Conservation (phyloP, 2,888 invertebrate species). For the Elmis aenea region DNA sequence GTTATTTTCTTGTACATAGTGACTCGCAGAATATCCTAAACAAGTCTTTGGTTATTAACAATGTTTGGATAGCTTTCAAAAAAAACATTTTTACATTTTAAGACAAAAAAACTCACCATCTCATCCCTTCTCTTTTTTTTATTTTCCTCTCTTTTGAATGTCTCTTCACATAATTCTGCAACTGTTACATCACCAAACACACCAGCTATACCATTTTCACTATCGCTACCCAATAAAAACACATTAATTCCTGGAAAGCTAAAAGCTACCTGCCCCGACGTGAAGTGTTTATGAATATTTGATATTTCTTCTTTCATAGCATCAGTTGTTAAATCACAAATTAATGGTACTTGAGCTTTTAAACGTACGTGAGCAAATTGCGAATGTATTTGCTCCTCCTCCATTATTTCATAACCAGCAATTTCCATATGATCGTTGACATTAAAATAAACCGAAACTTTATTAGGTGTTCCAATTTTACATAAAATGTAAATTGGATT, state of each 20-base stretch:
- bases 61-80: too few species aligned
- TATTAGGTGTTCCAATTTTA: conserved; percentile 52
- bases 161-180: conserved; percentile 45
- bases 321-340: conserved; percentile 56
- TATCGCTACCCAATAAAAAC: conserved; percentile 60
- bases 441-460: conserved; percentile 61
- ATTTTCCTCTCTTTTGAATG: conserved; percentile 33
- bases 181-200: conserved; percentile 51
- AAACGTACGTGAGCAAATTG: conserved; percentile 68
- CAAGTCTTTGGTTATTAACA: too few species aligned
- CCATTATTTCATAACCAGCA: conserved; percentile 59
- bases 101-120: conserved; percentile 19
- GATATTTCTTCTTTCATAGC: conserved; percentile 60
- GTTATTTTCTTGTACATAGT: conserved; percentile 60
- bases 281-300: conserved; percentile 62
- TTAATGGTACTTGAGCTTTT: conserved; percentile 60
- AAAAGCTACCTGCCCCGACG: conserved; percentile 69
- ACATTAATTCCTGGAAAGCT: conserved; percentile 60
- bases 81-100: conserved; percentile 3
- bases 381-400: conserved; percentile 58
- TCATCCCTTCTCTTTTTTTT: conserved; percentile 30
- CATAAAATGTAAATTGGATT: conserved; percentile 66
- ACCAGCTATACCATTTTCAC: conserved; percentile 54
- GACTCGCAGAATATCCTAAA: conserved; percentile 57
- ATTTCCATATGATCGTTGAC: conserved; percentile 68